Percentiles rank a stretch among this genome's conserved stretches.
phyloP scores from a whole-genome alignment of 2,797 vertebrate species.

The Acanthurus lineatus region DNA sequence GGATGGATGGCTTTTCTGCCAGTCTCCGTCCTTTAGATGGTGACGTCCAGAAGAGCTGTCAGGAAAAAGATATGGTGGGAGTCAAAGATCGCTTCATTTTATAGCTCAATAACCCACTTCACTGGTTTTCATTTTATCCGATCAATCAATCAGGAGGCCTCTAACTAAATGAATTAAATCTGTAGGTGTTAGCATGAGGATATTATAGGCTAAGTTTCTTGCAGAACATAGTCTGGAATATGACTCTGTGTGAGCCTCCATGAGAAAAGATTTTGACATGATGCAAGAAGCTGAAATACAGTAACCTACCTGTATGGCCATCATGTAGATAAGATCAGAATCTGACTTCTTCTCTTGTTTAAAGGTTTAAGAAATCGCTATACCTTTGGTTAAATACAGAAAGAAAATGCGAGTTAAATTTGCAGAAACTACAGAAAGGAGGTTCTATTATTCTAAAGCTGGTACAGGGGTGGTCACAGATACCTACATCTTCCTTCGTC shows the following conservation, averaged over 20 bases:
- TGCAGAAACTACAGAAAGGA: not conserved
- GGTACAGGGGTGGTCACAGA: no score
- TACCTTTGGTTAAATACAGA: not conserved
- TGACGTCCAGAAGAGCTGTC: slow-evolving; percentile 62
- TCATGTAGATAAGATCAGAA: not conserved
- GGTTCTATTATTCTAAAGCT: not conserved
- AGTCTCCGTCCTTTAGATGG: slow-evolving; percentile 61
- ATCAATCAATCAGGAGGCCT: slow-evolving; percentile 31
- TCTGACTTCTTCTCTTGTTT: not conserved
- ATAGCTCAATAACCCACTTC: slow-evolving; percentile 72
- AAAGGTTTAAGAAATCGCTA: not conserved
- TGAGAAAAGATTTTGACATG: not conserved
- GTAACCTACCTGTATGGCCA: not conserved
- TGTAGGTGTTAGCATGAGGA: slow-evolving; percentile 10
- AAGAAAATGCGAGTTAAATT: not conserved
- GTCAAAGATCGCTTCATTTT: slow-evolving; percentile 64
- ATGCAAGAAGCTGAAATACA: not conserved
- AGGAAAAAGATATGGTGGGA: slow-evolving; percentile 62
- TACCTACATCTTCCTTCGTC: not conserved
- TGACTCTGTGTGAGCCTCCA: not conserved
- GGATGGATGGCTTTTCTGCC: slow-evolving; percentile 67
- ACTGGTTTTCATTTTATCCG: slow-evolving; percentile 52
- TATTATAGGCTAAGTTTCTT: slow-evolving; percentile 28
- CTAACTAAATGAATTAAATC: slow-evolving; percentile 46
- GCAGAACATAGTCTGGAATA: not conserved